Base-by-base conservation (phyloP, 1,140 invertebrate species). In the Drosophila guanche region DNA sequence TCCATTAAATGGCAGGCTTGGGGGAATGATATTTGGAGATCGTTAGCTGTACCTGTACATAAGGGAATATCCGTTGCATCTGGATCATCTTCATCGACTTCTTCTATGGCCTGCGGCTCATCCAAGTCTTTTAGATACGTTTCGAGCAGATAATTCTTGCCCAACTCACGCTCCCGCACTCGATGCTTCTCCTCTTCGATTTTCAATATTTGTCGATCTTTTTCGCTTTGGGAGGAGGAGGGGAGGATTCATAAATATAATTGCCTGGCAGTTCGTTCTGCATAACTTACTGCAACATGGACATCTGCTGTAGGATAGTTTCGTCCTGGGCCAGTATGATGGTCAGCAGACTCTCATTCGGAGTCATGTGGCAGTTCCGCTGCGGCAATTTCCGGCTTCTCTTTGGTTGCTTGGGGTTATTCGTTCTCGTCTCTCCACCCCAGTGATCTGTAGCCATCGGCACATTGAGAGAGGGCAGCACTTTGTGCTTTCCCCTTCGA, bases 281-380 rank as follows among this genome's bases (percentile, higher is more conserved):
- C 2, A 14, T n/a, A 7, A 81, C 80, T 76, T 83, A 94, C 94
- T 94, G 93, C 50, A 95, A 89, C 84, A 94, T 93, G 72, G 93
- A 93, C 60, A 95, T 92, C 90, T 97, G 95, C 60, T 94, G 93
- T 73, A 95, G 94, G 66, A 97, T 95, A n/a, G 95, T 95, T 86
- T 95, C 94, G 76, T 95, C 96, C 92, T 97, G 96, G n/a, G 94
- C 94, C 59, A 96, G 92, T 63, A 97, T 96, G 63, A 96, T 93
- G 72, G 95, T 95, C 60, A 96, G 94, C 12, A 97, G 92, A 62
- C 94, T 93, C 60, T 96, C 95, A 52, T 95, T 95, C 3, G 79
- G 72, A 52, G 60, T 61, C 25, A n/a, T 22, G 23, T 46, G 60
- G 23, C 22, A n/a, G 20, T 16, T 40, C 20, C 33, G 41, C 23